Conservation (phyloP, 35 echinoderm and acorn worm genomes). For the Apostichopus parvimensis region DNA sequence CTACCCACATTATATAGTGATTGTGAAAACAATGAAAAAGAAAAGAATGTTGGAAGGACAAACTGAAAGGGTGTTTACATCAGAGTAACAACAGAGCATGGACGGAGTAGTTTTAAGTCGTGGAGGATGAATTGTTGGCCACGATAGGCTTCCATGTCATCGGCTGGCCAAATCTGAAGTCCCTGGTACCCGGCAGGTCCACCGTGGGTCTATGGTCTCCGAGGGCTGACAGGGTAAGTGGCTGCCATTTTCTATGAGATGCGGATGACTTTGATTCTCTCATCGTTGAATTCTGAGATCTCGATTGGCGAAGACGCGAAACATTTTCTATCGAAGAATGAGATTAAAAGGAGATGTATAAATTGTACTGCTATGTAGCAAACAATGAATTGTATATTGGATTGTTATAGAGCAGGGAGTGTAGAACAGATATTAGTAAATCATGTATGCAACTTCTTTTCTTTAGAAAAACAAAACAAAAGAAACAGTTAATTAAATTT, state of each 20-base stretch:
- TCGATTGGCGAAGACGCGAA: neutral
- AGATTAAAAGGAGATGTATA: neutral
- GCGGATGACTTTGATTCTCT: slow-evolving; percentile 8
- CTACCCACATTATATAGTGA: too few relatives aligned
- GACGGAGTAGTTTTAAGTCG: neutral
- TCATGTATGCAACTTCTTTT: too few relatives aligned
- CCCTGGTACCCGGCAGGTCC: slow-evolving; percentile 45
- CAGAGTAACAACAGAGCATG: too few relatives aligned
- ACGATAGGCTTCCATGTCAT: slow-evolving; percentile 85
- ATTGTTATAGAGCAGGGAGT: too few relatives aligned
- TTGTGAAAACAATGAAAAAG: too few relatives aligned
- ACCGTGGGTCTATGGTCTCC: slow-evolving; percentile 75
- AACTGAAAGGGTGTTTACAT: neutral
- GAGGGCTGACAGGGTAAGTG: slow-evolving; percentile 72
- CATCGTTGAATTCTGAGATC: neutral
- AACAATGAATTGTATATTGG: too few relatives aligned
- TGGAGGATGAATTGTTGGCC: slow-evolving; percentile 37
- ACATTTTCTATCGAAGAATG: neutral
- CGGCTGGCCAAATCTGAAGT: slow-evolving; percentile 75
- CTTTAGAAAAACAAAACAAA: too few relatives aligned
- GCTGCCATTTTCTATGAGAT: slow-evolving; percentile 44
- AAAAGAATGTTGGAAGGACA: neutral
- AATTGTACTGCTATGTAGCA: too few relatives aligned
- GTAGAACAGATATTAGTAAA: too few relatives aligned
- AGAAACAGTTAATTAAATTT: too few relatives aligned